Conservation (phyloP, 2,888 invertebrate species). For the Cheilosia vulpina region DNA sequence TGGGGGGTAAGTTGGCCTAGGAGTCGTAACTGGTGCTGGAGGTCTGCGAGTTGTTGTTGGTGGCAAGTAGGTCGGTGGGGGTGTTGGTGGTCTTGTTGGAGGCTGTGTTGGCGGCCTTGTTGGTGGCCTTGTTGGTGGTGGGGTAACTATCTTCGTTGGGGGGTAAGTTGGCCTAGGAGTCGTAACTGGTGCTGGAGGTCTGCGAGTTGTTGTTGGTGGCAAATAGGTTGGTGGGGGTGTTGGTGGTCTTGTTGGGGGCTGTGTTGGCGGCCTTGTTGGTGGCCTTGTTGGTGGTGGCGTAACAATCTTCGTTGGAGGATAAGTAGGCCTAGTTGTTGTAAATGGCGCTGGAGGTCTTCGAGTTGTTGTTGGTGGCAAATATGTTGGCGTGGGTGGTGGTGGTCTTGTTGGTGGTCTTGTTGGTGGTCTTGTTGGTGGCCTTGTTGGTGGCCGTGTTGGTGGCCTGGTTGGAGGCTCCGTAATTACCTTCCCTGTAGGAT, state of each 20-base stretch:
- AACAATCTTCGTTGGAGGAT: not conserved
- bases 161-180: slow-evolving; percentile 49
- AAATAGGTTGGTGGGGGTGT: slow-evolving; percentile 27
- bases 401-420: not conserved
- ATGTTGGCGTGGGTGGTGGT: slow-evolving; percentile 4
- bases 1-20: slow-evolving; percentile 29
- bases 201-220: slow-evolving; percentile 38
- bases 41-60: slow-evolving; percentile 50
- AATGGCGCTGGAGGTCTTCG: slow-evolving; percentile 59
- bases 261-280: not conserved
- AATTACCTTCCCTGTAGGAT: not conserved
- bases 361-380: not conserved
- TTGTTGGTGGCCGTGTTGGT: not conserved
- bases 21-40: slow-evolving; percentile 66
- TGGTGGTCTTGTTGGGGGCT: slow-evolving; percentile 24
- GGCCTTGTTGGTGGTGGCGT: slow-evolving; percentile 14
- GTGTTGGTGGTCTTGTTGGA: slow-evolving; percentile 52
- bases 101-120: slow-evolving; percentile 68
- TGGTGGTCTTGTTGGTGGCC: slow-evolving; percentile 16
- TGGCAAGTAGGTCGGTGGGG: slow-evolving; percentile 51
- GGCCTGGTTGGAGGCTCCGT: slow-evolving; percentile 38
- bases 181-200: slow-evolving; percentile 30
- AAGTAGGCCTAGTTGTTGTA: slow-evolving; percentile 50
- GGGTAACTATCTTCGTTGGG: slow-evolving; percentile 15
- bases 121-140: not conserved